These are phyloP conservation scores for Urocitellus parryii DNA, from an alignment of 2,113 vertebrate genomes.

Conservation along the genomic window DNA sequence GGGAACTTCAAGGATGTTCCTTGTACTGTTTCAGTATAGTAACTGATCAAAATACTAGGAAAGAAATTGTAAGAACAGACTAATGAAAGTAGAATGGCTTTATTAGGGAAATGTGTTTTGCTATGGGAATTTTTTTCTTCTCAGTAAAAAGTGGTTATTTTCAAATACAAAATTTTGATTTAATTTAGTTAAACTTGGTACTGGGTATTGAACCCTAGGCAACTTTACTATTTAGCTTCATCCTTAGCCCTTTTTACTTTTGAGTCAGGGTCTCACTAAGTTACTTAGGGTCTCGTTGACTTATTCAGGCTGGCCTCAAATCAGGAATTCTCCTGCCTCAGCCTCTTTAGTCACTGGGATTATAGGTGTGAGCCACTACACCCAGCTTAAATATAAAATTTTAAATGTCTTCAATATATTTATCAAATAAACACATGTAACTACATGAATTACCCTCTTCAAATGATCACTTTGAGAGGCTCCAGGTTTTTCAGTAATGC, in stretches of 20 bases:
- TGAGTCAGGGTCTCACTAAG: neutral
- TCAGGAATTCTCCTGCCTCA: too few relatives aligned
- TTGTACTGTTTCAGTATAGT: constrained; percentile 20
- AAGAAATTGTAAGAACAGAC: constrained; percentile 43
- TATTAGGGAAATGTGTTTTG: constrained; percentile 52
- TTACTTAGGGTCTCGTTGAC: too few relatives aligned
- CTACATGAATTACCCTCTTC: neutral
- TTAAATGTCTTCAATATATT: constrained; percentile 55
- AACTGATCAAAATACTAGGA: constrained; percentile 24
- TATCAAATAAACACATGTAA: constrained; percentile 35
- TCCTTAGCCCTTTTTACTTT: too few relatives aligned
- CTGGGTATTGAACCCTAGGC: too few relatives aligned
- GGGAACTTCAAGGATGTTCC: constrained; percentile 7
- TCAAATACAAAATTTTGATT: neutral
- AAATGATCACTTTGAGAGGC: constrained; percentile 21
- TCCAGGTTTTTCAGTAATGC: constrained; percentile 35
- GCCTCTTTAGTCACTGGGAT: too few relatives aligned
- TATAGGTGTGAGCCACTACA: too few relatives aligned
- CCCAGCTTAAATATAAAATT: neutral
- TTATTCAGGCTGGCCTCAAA: too few relatives aligned
- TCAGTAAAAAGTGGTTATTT: neutral
- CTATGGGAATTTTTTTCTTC: neutral
- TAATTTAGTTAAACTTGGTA: too few relatives aligned
- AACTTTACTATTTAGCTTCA: too few relatives aligned
- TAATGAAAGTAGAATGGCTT: constrained; percentile 43